Conservation (phyloP, 2,113 vertebrate species). For the Mus spicilegus region DNA sequence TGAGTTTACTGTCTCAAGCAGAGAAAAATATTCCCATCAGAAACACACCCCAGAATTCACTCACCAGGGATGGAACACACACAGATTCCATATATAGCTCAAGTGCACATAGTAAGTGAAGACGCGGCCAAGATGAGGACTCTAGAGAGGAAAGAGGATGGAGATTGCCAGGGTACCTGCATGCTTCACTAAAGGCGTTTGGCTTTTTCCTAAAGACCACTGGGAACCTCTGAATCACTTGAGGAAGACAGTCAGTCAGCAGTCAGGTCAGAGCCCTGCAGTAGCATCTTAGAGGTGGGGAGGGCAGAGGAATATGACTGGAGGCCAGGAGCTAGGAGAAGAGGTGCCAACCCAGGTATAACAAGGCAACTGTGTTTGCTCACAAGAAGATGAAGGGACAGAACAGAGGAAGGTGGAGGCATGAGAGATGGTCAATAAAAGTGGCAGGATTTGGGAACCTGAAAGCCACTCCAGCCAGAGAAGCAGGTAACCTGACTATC, state of each 20-base stretch:
- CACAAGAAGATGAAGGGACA: background rate
- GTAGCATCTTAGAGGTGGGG: background rate
- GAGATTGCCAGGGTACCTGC: background rate
- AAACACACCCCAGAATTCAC: conserved; percentile 21
- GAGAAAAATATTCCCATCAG: background rate
- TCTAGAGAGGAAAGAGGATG: background rate
- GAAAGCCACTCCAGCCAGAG: background rate
- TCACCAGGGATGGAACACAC: background rate
- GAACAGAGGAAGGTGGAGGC: background rate
- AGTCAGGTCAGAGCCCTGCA: background rate
- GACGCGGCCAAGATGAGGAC: background rate
- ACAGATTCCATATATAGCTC: conserved; percentile 35
- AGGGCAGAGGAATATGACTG: background rate
- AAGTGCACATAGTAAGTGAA: background rate
- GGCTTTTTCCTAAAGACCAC: background rate
- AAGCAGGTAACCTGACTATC: background rate
- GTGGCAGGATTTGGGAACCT: background rate
- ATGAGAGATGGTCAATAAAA: background rate
- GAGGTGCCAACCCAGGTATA: background rate
- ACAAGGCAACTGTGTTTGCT: too few relatives aligned
- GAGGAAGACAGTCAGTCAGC: background rate
- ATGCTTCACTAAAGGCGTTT: background rate
- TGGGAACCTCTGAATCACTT: conserved; percentile 38
- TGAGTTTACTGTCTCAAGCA: background rate
- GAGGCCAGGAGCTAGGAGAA: background rate